Evolutionary conservation across 2,797 vertebrate species (phyloP).

Genomic region (Xiphophorus birchmanni): DNA sequence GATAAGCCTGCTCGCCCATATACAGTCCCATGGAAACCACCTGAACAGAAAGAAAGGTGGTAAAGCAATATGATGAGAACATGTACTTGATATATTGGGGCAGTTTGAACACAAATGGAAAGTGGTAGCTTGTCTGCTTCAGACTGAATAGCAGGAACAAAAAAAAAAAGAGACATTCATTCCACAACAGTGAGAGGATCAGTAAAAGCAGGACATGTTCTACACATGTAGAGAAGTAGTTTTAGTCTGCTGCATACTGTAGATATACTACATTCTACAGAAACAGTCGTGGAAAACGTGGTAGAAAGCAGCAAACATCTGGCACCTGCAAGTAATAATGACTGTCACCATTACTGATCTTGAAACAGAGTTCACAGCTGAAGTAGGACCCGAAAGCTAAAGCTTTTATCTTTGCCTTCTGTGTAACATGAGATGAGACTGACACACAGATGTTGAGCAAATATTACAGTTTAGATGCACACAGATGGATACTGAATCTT

Average conservation of each 20-base stretch:
- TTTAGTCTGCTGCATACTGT: background rate
- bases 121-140: background rate
- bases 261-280: background rate
- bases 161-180: background rate
- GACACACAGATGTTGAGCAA: conserved; percentile 4
- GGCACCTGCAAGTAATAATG: background rate
- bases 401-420: conserved; percentile 12
- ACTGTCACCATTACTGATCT: background rate
- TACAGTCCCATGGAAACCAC: conserved; percentile 96
- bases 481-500: conserved; percentile 29
- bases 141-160: background rate
- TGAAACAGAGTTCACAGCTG: background rate
- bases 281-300: background rate
- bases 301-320: background rate
- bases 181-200: background rate
- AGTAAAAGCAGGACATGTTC: background rate
- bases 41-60: conserved; percentile 67
- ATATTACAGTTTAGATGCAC: conserved; percentile 10
- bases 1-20: conserved; percentile 92
- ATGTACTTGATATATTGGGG: background rate
- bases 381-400: conserved; percentile 6
- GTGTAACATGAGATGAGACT: background rate
- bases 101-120: background rate
- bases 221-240: background rate
- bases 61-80: background rate